A percentile compares a stretch with the other conserved stretches of the same genome.
Conservation (phyloP, 2,888 invertebrate species). For the Diaperis boleti region DNA sequence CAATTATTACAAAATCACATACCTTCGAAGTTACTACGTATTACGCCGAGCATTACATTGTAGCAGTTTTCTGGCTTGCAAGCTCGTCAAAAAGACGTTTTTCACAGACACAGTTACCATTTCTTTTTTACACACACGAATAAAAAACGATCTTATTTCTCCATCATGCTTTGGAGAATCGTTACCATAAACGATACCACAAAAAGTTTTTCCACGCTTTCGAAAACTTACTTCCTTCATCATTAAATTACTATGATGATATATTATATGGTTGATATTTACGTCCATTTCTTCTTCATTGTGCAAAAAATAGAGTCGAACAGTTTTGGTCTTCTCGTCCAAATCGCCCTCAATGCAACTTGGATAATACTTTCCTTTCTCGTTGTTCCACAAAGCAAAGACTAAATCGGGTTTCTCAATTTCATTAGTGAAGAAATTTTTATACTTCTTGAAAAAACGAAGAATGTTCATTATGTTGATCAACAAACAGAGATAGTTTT, state of each 20-base stretch:
- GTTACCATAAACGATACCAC: conserved; percentile 38
- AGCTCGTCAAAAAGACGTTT: conserved; percentile 23
- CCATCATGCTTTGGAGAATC: conserved; percentile 40
- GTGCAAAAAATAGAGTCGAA: conserved; percentile 40
- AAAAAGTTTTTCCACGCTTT: conserved; percentile 4
- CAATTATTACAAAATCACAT: background rate
- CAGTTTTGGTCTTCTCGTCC: conserved; percentile 1
- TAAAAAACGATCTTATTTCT: conserved; percentile 25
- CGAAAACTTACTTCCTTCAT: conserved; percentile 27
- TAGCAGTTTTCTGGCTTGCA: conserved; percentile 20
- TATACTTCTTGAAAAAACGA: background rate
- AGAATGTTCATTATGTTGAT: conserved; percentile 3
- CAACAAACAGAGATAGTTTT: no score
- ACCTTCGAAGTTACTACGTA: background rate
- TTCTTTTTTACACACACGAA: conserved; percentile 9
- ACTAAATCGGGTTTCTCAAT: conserved; percentile 15
- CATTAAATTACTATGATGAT: conserved; percentile 44
- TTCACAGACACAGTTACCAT: conserved; percentile 21
- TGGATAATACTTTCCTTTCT: conserved; percentile 16
- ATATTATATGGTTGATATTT: conserved; percentile 34
- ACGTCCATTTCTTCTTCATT: conserved; percentile 37
- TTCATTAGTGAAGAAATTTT: conserved; percentile 11
- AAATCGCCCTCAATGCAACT: conserved; percentile 21
- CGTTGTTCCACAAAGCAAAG: conserved; percentile 27
- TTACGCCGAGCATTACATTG: background rate